Conservation (phyloP, 2,888 invertebrate species). For the Apeira syringaria region DNA sequence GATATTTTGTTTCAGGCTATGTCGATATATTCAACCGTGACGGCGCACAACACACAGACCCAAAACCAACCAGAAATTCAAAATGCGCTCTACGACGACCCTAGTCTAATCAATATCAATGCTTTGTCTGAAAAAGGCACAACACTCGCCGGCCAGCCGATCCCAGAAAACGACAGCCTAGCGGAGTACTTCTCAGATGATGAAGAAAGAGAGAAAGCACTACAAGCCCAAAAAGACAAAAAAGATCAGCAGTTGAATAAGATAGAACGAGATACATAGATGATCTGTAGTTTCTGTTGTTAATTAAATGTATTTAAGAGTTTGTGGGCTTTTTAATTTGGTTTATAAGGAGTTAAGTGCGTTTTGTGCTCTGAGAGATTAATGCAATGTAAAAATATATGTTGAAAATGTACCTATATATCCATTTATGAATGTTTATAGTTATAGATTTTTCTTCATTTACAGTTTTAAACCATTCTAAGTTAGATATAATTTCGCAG, state of each 20-base stretch:
- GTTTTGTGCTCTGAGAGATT: too few species aligned
- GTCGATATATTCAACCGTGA: conserved; percentile 84
- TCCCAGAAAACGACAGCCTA: conserved; percentile 60
- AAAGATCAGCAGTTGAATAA: conserved; percentile 56
- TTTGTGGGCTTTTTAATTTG: conserved; percentile 24
- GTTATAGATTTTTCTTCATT: too few species aligned
- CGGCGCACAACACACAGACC: conserved; percentile 57
- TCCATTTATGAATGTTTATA: too few species aligned
- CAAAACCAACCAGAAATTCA: conserved; percentile 45
- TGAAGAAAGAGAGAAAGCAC: conserved; percentile 72
- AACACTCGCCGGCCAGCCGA: conserved; percentile 59
- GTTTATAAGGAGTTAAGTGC: conserved; percentile 3
- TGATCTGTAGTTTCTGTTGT: conserved; percentile 49
- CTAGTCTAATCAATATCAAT: conserved; percentile 59
- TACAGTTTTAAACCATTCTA: too few species aligned
- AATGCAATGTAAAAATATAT: too few species aligned
- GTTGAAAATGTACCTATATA: too few species aligned
- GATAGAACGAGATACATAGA: conserved; percentile 64
- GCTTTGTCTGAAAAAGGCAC: conserved; percentile 60
- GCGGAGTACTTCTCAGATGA: conserved; percentile 80
- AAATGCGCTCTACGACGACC: conserved; percentile 51
- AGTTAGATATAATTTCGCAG: too few species aligned
- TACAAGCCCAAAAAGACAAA: conserved; percentile 62
- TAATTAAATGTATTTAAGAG: conserved; percentile 41
- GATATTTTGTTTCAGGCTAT: conserved; percentile 76